Base-by-base conservation (phyloP, 2,113 vertebrate genomes). In the Sphyrna mokarran region DNA sequence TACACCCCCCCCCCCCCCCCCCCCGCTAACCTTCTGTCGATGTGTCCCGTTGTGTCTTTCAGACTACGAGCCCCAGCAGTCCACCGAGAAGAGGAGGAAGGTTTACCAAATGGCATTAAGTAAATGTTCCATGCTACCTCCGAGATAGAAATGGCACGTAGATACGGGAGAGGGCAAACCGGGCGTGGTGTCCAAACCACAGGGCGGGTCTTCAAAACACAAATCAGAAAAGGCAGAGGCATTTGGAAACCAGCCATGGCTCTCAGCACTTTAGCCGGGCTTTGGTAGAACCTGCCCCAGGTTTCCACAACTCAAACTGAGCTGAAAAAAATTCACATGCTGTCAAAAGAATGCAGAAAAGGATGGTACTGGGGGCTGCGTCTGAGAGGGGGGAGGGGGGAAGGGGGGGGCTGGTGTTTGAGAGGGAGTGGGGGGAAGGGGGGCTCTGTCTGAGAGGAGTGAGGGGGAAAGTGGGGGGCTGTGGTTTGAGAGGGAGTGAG, bases 81-180 rank as follows among this genome's bases (percentile, higher is more conserved):
- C 98, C 96, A 98, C 98, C 95, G 98, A 99, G 97, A 99, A 99
- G 97, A 99, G 99, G 97, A 97, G 98, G 97, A 99, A 98, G 26
- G 98, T 99, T 96, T 99, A 99, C 97, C 98, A 99, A 97, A 99
- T 99, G 98, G 98, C 98, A 96, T 96, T 99, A 97, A 99, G 98
- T 99, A 98, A 98, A 48, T 94, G 48, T 14, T 63, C 58, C 8
- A 87, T 29, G 43, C 43, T 87, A 54, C 43, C 43, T 43, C 40
- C 0, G 5, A 37, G 11, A 69, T 23, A 20, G 3, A 80, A 83
- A 83, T 18, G 18, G 3, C 76, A 8, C n/a, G 6, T 83, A 18
- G 37, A 83, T 1, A 83, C 37, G 0, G 20, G 37, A 83, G 18
- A 40, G 16, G 78, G 0, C 78, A 20, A 3, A 16, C 37, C 40